Percentiles rank a stretch among this genome's conserved stretches.
These are phyloP conservation scores for Epizoanthus stellaris DNA, from an alignment of 92 coral and sea anemone genomes.

Conservation along the genomic window DNA sequence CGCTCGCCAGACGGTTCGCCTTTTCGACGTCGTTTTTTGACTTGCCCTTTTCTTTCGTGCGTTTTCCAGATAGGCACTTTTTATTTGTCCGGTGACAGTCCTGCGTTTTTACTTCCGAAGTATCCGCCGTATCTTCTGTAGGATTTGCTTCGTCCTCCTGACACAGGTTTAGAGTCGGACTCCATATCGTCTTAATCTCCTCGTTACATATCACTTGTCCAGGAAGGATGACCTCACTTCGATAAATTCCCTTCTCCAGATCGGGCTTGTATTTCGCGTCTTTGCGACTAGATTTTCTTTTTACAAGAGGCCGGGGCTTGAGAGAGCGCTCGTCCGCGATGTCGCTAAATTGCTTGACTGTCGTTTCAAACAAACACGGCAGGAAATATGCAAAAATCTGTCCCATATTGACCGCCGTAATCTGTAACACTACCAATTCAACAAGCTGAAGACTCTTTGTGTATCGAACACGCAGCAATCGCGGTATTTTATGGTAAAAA, in stretches of 20 bases:
- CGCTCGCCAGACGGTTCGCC: neutral
- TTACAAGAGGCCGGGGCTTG: neutral
- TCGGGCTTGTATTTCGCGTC: conserved; percentile 15
- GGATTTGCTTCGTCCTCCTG: neutral
- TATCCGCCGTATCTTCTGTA: neutral
- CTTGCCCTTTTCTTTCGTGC: neutral
- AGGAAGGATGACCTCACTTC: neutral
- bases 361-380: conserved; percentile 7
- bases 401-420: neutral
- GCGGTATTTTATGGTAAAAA: no score
- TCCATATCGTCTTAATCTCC: neutral
- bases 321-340: neutral
- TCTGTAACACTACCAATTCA: neutral
- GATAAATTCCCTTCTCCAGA: no score
- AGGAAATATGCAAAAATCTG: conserved; percentile 4
- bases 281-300: conserved; percentile 21
- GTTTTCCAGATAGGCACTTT: neutral
- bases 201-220: neutral
- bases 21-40: neutral
- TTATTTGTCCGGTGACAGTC: neutral
- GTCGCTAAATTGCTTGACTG: neutral
- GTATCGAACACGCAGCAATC: neutral
- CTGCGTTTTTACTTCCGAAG: neutral
- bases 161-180: no score
- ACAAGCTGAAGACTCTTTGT: neutral